Base-by-base conservation (phyloP, 2,113 vertebrate genomes). In the Aphelocoma coerulescens region DNA sequence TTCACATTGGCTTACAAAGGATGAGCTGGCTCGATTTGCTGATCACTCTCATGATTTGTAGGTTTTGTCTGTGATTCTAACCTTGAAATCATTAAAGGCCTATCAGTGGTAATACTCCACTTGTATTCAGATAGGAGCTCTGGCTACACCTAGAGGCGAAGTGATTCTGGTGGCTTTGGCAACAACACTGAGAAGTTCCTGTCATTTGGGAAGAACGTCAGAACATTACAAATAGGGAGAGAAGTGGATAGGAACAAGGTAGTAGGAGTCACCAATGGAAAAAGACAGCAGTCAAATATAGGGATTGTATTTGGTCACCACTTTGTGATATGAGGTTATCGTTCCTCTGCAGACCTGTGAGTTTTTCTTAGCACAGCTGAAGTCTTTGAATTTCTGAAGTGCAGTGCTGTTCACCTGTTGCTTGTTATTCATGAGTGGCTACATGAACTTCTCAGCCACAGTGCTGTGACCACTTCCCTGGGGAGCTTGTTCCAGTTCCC, bases 101-200 rank as follows among this genome's bases (percentile, higher is more conserved):
- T 69, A 2, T 65, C 46, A 57, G 37, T 82, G 49, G 37, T 63
- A 74, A 39, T 46, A 28, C 13, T 68, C 19, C 20, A 10, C 20
- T 58, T 7, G 15, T 59, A 30, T 75, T 81, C 57, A 81, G 35
- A 63, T 39, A 93, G 69, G 89, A 96, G n/a, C 86, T 67, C 69
- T 93, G 83, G 84, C 93, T 95, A 91, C 95, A 89, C 61, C 79
- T 95, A 95, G 83, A 96, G 91, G 63, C 11, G 7, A 67, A 73
- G 73, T 26, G 61, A 17, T 73, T 82, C 63, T 32, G 16, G 19
- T 85, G 35, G 43, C 39, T 69, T 85, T 73, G 59, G 22, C 43
- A 85, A 11, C 23, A 77, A 7, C 21, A 7, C 18, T 33, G 76
- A 75, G 85, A 84, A 30, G 43, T 78, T 88, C 18, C 28, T 66